Percentiles rank a stretch among this genome's conserved stretches.
phyloP scores from a whole-genome alignment of 2,888 invertebrate species.

The Clusia tigrina region DNA sequence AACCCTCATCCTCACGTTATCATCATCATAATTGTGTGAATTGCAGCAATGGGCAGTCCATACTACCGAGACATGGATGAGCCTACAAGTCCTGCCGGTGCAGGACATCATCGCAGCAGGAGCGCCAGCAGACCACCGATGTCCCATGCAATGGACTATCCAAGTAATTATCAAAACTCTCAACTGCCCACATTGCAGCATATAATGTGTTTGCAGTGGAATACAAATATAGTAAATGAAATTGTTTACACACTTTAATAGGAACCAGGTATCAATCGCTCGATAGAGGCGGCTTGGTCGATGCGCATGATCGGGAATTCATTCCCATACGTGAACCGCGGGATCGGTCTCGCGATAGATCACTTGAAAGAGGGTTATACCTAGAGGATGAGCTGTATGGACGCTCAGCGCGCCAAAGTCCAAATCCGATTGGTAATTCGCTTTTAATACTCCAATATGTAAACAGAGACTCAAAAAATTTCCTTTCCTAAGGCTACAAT shows the following conservation, averaged over 20 bases:
- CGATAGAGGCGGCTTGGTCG: constrained; percentile 75
- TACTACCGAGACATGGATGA: constrained; percentile 82
- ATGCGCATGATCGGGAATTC: constrained; percentile 83
- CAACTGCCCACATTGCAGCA: not conserved
- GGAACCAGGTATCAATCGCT: constrained; percentile 74
- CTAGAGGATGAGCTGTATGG: constrained; percentile 76
- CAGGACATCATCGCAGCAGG: constrained; percentile 82
- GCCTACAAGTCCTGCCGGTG: constrained; percentile 85
- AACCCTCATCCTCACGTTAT: constrained; percentile 64
- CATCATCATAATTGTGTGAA: constrained; percentile 66
- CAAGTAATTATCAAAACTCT: constrained; percentile 63
- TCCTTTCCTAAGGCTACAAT: constrained; percentile 51
- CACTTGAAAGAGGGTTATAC: constrained; percentile 74
- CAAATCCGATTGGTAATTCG: constrained; percentile 68
- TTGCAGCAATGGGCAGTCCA: constrained; percentile 70
- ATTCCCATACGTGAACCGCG: constrained; percentile 82
- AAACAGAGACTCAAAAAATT: constrained; percentile 9
- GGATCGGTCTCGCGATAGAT: constrained; percentile 73
- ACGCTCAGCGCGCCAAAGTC: constrained; percentile 75
- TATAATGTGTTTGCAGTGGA: not conserved
- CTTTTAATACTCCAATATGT: not conserved
- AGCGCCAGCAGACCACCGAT: constrained; percentile 79
- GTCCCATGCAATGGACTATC: constrained; percentile 69
- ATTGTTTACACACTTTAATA: constrained; percentile 29
- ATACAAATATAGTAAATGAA: not conserved